phyloP scores from a whole-genome alignment of 2,888 invertebrate species.

The Sminthurinus aureus region DNA sequence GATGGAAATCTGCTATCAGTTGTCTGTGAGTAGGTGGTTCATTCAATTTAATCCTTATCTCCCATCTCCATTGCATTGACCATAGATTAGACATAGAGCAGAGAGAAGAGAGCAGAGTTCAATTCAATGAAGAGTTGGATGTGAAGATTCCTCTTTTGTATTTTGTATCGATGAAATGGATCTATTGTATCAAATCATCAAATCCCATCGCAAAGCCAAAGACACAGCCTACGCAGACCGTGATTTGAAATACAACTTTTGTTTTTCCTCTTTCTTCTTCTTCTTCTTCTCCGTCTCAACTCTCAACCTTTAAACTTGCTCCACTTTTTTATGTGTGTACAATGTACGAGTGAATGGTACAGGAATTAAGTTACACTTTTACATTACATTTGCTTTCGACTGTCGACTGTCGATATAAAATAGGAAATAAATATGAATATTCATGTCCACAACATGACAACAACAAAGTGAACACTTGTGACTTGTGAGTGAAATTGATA shows the following conservation, averaged over 20 bases:
- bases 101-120: too few species aligned
- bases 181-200: slow-evolving; percentile 13
- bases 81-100: not conserved
- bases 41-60: not conserved
- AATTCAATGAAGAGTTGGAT: not conserved
- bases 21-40: not conserved
- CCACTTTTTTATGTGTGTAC: too few species aligned
- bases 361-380: too few species aligned
- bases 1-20: not conserved
- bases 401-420: too few species aligned
- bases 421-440: too few species aligned
- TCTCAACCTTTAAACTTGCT: too few species aligned
- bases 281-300: too few species aligned
- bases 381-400: too few species aligned
- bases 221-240: slow-evolving; percentile 11
- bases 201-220: slow-evolving; percentile 30
- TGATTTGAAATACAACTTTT: not conserved
- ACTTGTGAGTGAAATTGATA: too few species aligned
- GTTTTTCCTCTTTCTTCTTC: not conserved
- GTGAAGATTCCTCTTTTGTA: not conserved
- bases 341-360: too few species aligned
- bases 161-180: slow-evolving; percentile 21
- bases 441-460: too few species aligned
- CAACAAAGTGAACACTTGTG: too few species aligned
- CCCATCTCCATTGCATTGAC: not conserved